Base-by-base conservation (phyloP, 2,113 vertebrate genomes). In the Arvicanthis niloticus region DNA sequence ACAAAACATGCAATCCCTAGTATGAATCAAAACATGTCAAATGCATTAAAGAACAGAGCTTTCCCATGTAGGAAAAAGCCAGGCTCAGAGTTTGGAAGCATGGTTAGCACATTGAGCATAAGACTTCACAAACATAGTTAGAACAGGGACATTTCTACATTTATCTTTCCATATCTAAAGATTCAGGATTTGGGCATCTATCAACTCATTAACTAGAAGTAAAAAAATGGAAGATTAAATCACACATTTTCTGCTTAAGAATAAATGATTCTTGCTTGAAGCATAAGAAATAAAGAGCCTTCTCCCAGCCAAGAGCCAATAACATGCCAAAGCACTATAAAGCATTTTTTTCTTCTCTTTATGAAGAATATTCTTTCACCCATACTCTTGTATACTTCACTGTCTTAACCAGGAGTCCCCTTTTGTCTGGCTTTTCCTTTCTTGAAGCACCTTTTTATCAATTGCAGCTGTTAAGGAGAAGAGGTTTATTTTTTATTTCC, bases 371-470 rank as follows among this genome's bases (percentile, higher is more conserved):
- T 93, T 96, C 40, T 88, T 81, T 60, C 84, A 67, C 91, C 72
- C 67, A 73, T 45, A 34, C 3, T 58, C 82, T 45, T 82, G 15
- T 51, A 37, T 82, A 11, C 68, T 82, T 89, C 77, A 53, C 42
- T 60, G 24, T 26, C 19, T 93, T 88, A 93, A 95, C 90, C 96
- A 60, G 65, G 85, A 87, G 87, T 89, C 53, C 86, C 56, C 48
- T n/a, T 96, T 70, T 93, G 96, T 97, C 96, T 97, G 92, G 72
- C n/a, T 72, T 94, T 91, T 90, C 62, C 65, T 88, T 84, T 93
- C 82, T 93, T 26, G 7, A 29, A 88, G 88, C 10, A 65, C n/a
- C 7, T 29, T 86, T 97, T 97, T 94, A 81, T 96, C 75, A 88
- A 29, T 42, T 92, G 65, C 90, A 97, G 92, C 78, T 96, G 80